phyloP scores from a whole-genome alignment of 2,888 invertebrate genomes.

The Orthosia gothica region DNA sequence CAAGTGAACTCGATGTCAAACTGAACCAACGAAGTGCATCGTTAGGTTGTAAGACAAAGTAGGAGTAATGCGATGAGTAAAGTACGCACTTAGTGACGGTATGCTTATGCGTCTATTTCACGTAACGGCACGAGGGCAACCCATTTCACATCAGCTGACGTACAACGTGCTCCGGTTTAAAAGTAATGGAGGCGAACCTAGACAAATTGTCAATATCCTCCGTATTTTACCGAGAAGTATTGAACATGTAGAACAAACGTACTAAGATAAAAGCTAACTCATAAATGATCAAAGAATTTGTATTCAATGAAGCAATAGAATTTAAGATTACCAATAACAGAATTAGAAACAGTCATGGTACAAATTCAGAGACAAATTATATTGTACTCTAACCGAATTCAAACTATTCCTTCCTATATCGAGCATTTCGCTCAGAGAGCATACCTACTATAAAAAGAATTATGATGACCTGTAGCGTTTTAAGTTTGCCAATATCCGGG shows the following conservation, averaged over 20 bases:
- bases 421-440: neutral
- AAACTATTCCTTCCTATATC: neutral
- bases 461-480: conserved; percentile 22
- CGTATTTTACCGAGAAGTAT: no score
- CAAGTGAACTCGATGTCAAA: neutral
- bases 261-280: neutral
- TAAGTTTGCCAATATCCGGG: conserved; percentile 26
- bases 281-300: neutral
- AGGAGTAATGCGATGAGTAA: conserved; percentile 8
- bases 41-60: conserved; percentile 19
- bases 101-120: neutral
- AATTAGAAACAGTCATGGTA: neutral
- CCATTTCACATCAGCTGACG: conserved; percentile 24
- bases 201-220: neutral
- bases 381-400: neutral
- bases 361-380: neutral
- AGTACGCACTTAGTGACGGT: conserved; percentile 23
- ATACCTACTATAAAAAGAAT: conserved; percentile 7
- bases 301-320: neutral
- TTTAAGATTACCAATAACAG: neutral
- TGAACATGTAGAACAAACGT: no score
- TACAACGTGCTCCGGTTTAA: conserved; percentile 28
- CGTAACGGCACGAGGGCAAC: neutral
- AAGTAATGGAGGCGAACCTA: neutral
- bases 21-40: neutral